Evolutionary conservation across 2,113 vertebrate species (phyloP), one percentile per base, ranked within the genome.

Genomic region (Nymphicus hollandicus): DNA sequence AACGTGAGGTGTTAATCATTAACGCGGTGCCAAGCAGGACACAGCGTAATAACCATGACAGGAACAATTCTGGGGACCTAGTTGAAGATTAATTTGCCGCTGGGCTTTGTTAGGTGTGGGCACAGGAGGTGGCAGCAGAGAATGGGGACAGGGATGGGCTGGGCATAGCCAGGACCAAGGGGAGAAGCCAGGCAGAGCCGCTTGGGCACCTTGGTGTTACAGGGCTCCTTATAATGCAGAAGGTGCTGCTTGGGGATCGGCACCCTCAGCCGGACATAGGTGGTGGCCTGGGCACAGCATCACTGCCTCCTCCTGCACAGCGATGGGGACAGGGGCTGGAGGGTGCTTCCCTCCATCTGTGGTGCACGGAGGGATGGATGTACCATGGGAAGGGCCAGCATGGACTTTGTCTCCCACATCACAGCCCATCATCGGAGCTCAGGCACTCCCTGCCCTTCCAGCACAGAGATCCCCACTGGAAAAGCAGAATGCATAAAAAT

Each of bases 31-130:
- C 1, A 2, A 52, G 80, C 56, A 91, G 86, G 61, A 64, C 56
- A 33, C 6, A 1, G 35, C 3, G 3, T 46, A 93, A 83, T 50
- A 81, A 64, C 44, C 17, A 1, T 35, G 47, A 37, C 9, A 4
- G 27, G 60, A 91, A 70, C 50, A 37, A 61, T 44, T 25, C n/a
- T 2, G 3, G 43, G 35, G 20, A 70, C 28, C 4, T 17, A 28
- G 94, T n/a, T 89, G 92, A 95, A 95, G 93, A 92, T 95, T 93
- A 93, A 96, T 89, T 93, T 1, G 2, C 55, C 0, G 2, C 22
- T 1, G 13, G 64, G 35, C 29, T 47, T 78, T 81, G 43, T 12
- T 37, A 39, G 47, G 22, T 5, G 4, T 3, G 5, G 58, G 77
- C 31, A 44, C 7, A n/a, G 69, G 81, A 84, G 76, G n/a, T 58